Evolutionary conservation across 2,888 invertebrate genomes (phyloP).

Genomic region (Euproctis similis): DNA sequence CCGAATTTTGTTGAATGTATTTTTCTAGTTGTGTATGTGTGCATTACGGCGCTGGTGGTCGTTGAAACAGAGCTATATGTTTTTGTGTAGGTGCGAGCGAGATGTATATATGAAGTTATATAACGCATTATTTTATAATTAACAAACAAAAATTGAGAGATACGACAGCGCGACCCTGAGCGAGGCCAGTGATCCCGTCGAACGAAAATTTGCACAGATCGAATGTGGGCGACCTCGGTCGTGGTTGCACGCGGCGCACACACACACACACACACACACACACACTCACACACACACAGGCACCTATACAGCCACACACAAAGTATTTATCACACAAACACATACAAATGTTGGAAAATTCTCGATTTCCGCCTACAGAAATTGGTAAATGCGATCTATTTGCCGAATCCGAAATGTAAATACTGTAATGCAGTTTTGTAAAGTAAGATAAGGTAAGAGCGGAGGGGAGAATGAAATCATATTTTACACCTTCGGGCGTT

Average conservation of each 20-base stretch:
- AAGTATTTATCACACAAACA: conserved; percentile 16
- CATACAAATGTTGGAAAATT: conserved; percentile 46
- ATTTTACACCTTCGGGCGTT: not conserved
- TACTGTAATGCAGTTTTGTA: conserved; percentile 13
- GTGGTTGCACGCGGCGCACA: conserved; percentile 59
- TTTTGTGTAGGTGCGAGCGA: conserved; percentile 28
- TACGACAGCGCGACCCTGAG: conserved; percentile 68
- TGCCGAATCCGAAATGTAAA: too few relatives aligned
- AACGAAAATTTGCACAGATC: conserved; percentile 74
- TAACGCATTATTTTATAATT: conserved; percentile 77
- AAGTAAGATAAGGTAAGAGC: too few relatives aligned
- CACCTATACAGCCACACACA: too few relatives aligned
- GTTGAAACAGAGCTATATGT: conserved; percentile 35
- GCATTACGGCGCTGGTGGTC: conserved; percentile 46
- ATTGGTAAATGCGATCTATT: conserved; percentile 12
- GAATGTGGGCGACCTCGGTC: conserved; percentile 74
- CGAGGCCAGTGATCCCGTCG: conserved; percentile 64
- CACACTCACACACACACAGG: conserved; percentile 18
- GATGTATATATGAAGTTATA: conserved; percentile 53
- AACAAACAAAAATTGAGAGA: conserved; percentile 75
- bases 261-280: conserved; percentile 23
- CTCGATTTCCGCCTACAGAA: conserved; percentile 55
- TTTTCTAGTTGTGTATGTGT: conserved; percentile 63
- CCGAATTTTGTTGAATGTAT: conserved; percentile 71
- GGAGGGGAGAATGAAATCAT: conserved; percentile 3